Percentiles rank a stretch among this genome's conserved stretches.
Evolutionary conservation across 2,888 invertebrate species (phyloP).

Genomic region (Strigamia maritima): DNA sequence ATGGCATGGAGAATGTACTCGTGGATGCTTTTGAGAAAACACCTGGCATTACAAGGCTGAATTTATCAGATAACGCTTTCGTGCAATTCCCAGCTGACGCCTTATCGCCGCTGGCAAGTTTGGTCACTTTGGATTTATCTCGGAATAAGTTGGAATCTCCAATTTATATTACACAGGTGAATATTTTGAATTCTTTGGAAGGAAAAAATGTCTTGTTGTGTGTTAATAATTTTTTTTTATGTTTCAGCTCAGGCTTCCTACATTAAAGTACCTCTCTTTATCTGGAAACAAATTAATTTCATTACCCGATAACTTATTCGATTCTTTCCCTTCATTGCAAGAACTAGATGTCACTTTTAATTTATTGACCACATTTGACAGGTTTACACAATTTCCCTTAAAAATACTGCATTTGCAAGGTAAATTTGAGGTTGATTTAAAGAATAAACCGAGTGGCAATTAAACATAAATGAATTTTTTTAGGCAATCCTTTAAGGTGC

Average conservation of each 20-base stretch:
- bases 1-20: background rate
- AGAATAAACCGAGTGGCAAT: background rate
- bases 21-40: background rate
- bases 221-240: background rate
- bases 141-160: conserved; percentile 5
- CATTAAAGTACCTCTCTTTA: background rate
- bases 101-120: background rate
- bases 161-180: background rate
- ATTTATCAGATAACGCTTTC: background rate
- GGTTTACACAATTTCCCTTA: background rate
- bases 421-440: background rate
- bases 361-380: background rate
- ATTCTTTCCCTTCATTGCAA: background rate
- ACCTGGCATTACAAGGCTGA: background rate
- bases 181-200: background rate
- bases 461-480: background rate
- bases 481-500: background rate
- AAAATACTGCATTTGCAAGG: background rate
- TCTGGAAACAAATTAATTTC: background rate
- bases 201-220: background rate
- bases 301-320: background rate
- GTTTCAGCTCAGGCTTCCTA: background rate
- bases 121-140: conserved; percentile 5
- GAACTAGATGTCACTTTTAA: background rate
- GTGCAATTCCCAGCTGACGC: background rate